Conservation (phyloP, 2,797 vertebrate genomes). For the Gymnothorax javanicus region DNA sequence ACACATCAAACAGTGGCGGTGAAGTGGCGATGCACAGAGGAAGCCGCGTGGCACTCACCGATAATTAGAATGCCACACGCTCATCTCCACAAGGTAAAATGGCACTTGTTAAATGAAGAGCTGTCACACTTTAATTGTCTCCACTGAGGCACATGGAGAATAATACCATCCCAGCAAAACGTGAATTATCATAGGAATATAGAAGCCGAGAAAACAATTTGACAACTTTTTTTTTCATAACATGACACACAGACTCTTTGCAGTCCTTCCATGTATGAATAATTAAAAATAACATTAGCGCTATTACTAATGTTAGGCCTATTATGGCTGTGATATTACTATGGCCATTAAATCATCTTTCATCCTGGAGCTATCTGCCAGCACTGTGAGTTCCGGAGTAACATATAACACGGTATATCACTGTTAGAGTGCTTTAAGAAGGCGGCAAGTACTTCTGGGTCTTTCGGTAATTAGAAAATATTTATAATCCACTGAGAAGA, state of each 20-base stretch:
- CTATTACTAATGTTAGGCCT: background rate
- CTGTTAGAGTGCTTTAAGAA: too few relatives aligned
- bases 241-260: background rate
- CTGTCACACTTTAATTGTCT: conserved; percentile 30
- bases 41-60: conserved; percentile 1
- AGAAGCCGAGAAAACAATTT: background rate
- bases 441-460: too few relatives aligned
- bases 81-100: conserved; percentile 19
- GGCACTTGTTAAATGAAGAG: conserved; percentile 21
- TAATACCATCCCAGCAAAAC: background rate
- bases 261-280: background rate
- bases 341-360: too few relatives aligned
- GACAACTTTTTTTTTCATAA: background rate
- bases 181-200: conserved; percentile 9
- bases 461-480: too few relatives aligned
- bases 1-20: background rate
- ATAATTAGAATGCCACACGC: conserved; percentile 25
- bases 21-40: conserved; percentile 5
- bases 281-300: background rate
- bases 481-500: too few relatives aligned
- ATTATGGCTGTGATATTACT: too few relatives aligned
- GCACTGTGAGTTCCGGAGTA: background rate
- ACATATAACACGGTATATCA: background rate
- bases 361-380: background rate
- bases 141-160: conserved; percentile 6